phyloP scores from a whole-genome alignment of 2,113 vertebrate genomes.

The Ictalurus punctatus region DNA sequence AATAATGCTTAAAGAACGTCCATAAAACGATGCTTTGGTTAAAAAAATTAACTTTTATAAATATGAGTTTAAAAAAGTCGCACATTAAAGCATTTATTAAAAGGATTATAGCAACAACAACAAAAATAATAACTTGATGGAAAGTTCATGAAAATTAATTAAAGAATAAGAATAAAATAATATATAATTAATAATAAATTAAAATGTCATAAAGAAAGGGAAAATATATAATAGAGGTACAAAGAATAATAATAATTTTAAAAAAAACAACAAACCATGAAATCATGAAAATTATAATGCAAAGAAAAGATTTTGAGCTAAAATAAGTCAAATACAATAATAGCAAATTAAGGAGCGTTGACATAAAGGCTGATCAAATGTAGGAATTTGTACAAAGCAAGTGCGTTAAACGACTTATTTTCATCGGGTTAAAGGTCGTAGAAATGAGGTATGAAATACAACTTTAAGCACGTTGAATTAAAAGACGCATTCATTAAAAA shows the following conservation, averaged over 20 bases:
- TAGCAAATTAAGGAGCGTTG: not conserved
- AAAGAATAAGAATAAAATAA: not conserved
- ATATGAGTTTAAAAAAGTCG: not conserved
- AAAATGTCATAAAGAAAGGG: not conserved
- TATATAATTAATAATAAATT: no score
- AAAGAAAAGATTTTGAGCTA: not conserved
- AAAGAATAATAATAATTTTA: not conserved
- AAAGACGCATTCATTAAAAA: not conserved
- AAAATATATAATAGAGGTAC: not conserved
- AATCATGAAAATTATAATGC: not conserved
- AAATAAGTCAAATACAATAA: not conserved
- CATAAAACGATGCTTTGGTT: not conserved
- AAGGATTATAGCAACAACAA: not conserved
- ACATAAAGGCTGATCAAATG: not conserved
- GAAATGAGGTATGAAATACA: not conserved
- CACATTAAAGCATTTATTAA: not conserved
- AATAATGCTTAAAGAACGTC: not conserved
- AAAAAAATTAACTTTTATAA: not conserved
- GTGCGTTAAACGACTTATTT: not conserved
- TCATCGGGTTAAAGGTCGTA: not conserved
- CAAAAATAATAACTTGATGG: not conserved
- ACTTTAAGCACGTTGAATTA: not conserved
- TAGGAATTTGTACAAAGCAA: not conserved
- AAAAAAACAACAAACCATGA: not conserved
- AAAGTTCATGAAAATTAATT: no score